Base-by-base conservation (phyloP, 2,113 vertebrate genomes). In the Oryzias woworae region DNA sequence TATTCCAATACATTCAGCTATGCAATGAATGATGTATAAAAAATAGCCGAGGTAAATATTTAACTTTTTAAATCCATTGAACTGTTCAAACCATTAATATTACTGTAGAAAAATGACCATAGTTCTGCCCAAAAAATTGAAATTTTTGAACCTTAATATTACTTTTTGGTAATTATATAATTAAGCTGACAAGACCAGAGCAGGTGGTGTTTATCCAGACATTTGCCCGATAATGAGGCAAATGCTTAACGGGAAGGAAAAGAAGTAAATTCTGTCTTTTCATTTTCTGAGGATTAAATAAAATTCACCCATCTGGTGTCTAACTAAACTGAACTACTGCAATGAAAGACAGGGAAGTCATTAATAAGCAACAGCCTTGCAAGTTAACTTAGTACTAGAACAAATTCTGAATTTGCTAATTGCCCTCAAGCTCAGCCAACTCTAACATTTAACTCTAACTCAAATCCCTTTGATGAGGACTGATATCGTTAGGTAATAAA, bases 151-250 rank as follows among this genome's bases (percentile, higher is more conserved):
- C 8, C 0, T 2, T 43, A 2, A 5, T 52, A 47, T 54, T 48
- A 5, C 2, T 48, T 52, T 53, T 26, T 53, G 23, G 59, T 63
- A 22, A 43, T 20, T 20, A 20, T 48, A 59, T 60, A 2, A 53
- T 1, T 52, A 14, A 56, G 36, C 53, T 58, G 10, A 1, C 13
- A 68, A 52, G 7, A 62, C 18, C 4, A 15, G 36, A 65, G 68
- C 67, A 73, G 58, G 55, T 73, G 75, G 41, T 77, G 64, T 83
- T 81, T 77, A 69, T 65, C 7, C 16, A 57, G 15, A 53, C 4
- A 56, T 50, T 28, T 67, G 12, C 52, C 13, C 51, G 23, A 48
- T 68, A 47, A 50, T 61, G 24, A 45, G 28, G 18, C 24, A 43
- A 66, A 58, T 44, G 3, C 23, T 15, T 18, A 75, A 58, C 65